These are phyloP conservation scores for Eristalinus sepulchralis DNA, from an alignment of 2,888 invertebrate genomes.

Conservation along the genomic window DNA sequence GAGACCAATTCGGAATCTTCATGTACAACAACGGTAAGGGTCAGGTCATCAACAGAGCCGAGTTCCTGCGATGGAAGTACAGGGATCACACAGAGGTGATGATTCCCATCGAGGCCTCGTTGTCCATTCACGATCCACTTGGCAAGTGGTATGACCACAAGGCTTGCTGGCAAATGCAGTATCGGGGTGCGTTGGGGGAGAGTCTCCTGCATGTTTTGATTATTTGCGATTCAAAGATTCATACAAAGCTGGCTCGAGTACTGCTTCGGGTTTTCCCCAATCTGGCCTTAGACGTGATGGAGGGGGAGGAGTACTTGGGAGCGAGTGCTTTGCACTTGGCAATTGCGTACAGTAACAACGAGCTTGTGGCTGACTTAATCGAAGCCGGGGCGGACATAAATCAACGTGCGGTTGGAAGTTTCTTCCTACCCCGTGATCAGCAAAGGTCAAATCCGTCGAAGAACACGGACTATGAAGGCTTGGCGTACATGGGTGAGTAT, in stretches of 20 bases:
- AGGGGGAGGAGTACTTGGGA: conserved; percentile 98
- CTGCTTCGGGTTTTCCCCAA: conserved; percentile 95
- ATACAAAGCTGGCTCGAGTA: conserved; percentile 89
- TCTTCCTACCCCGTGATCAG: conserved; percentile 97
- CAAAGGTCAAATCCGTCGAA: conserved; percentile 89
- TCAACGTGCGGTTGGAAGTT: conserved; percentile 96
- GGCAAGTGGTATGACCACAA: conserved; percentile 94
- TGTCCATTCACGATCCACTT: conserved; percentile 92
- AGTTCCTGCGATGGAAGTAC: conserved; percentile 94
- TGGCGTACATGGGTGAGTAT: conserved; percentile 98
- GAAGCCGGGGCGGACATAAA: conserved; percentile 95
- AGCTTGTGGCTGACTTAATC: conserved; percentile 95
- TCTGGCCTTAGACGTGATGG: conserved; percentile 95
- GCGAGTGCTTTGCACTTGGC: conserved; percentile 97
- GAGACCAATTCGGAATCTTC: conserved; percentile 92
- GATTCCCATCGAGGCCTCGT: conserved; percentile 92
- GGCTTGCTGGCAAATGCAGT: conserved; percentile 99
- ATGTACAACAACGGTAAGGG: conserved; percentile 94
- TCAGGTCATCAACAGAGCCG: conserved; percentile 91
- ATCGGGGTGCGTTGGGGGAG: conserved; percentile 97
- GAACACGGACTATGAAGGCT: conserved; percentile 96
- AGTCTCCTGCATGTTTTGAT: conserved; percentile 96
- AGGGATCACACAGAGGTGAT: conserved; percentile 91
- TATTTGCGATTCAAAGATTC: conserved; percentile 93
- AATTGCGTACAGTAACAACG: conserved; percentile 97